Base-by-base conservation (phyloP, 1,140 invertebrate genomes). In the Habropoda laboriosa region DNA sequence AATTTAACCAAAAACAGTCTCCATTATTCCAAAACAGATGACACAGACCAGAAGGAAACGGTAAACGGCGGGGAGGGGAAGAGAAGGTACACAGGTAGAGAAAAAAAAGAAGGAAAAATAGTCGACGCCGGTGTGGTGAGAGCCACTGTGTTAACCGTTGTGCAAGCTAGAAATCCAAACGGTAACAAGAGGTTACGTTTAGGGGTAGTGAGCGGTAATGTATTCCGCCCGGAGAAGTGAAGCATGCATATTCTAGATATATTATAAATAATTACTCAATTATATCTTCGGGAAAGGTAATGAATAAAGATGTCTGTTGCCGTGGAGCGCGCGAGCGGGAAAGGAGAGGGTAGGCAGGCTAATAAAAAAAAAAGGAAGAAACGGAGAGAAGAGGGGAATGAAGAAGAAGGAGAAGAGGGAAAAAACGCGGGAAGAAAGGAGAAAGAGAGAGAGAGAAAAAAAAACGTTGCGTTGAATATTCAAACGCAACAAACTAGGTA, bases 221-320 rank as follows among this genome's bases (percentile, higher is more conserved):
- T 92, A 92, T 92, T 92, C 91, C 81, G 87, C 86, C 16, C 82
- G 82, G 85, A 90, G 88, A 92, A 92, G 92, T 92, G 92, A 93
- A 93, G 91, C 92, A 93, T 93, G 92, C 92, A 93, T 93, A 93
- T 93, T 93, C 92, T 92, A 92, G 92, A 93, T 93, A 93, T 93
- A 93, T 93, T 93, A 93, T 93, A 93, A 93, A 93, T 93, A 93
- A 93, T 93, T 93, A 93, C 92, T 93, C 92, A 93, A 93, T 93
- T 93, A 93, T 93, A 93, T 93, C 92, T 93, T 93, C 92, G 91
- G n/a, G 92, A 92, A 93, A 92, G 91, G 90, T 90, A 91, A 93
- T 93, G 92, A 93, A 93, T 93, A 93, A 93, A 93, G 92, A 93
- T 93, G 92, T 89, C 87, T 83, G 85, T 84, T 77, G 81, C 77